phyloP scores from a whole-genome alignment of 2,888 invertebrate species.

The Deilephila porcellus region DNA sequence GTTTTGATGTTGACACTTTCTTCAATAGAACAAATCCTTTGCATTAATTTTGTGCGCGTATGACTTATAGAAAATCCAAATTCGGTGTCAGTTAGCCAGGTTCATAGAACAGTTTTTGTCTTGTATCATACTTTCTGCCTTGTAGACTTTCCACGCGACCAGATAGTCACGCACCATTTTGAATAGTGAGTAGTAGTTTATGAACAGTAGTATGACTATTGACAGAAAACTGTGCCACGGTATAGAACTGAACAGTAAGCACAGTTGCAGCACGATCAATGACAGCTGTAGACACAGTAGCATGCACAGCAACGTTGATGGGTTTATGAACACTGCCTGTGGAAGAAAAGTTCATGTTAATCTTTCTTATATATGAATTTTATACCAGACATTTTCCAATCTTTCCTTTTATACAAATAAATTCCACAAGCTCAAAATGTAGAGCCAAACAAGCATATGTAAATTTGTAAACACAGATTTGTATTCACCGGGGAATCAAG shows the following conservation, averaged over 20 bases:
- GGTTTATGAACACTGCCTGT: slow-evolving; percentile 95
- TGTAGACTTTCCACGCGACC: slow-evolving; percentile 93
- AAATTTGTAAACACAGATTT: no score
- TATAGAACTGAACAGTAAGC: slow-evolving; percentile 90
- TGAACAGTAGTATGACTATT: slow-evolving; percentile 92
- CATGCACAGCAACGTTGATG: slow-evolving; percentile 90
- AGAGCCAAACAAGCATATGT: no score
- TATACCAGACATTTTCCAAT: slow-evolving; percentile 8
- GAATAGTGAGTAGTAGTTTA: slow-evolving; percentile 96
- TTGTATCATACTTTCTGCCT: slow-evolving; percentile 88
- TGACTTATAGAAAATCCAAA: neutral
- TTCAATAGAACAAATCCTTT: slow-evolving; percentile 27
- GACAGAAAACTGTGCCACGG: slow-evolving; percentile 97
- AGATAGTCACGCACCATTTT: slow-evolving; percentile 94
- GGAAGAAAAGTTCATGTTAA: slow-evolving; percentile 38
- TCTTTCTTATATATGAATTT: no score
- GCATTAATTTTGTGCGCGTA: slow-evolving; percentile 30
- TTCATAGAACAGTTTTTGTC: slow-evolving; percentile 73
- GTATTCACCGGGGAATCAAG: neutral
- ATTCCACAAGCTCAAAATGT: no score
- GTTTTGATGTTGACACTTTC: neutral
- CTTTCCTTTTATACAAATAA: neutral
- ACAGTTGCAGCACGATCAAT: slow-evolving; percentile 90
- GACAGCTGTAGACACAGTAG: slow-evolving; percentile 89
- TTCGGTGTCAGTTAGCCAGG: slow-evolving; percentile 10